Base-by-base conservation (phyloP, 2,113 vertebrate species). In the Dendropsophus ebraccatus region DNA sequence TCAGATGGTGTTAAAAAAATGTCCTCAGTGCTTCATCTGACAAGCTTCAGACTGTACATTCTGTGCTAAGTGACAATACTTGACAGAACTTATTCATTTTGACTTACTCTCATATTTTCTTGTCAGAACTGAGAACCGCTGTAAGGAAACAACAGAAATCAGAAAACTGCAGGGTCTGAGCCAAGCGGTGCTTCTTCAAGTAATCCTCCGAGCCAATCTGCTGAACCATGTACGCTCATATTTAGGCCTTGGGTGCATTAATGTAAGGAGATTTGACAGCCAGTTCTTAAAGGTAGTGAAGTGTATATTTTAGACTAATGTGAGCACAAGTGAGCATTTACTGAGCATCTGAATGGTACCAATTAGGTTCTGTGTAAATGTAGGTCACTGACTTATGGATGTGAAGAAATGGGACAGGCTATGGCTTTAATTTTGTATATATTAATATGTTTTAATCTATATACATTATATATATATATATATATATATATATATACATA, bases 291-390 rank as follows among this genome's bases (percentile, higher is more conserved):
- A 69, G 49, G 81, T 47, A 54, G 4, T 32, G 28, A 69, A 83
- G 81, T 83, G 67, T 30, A 83, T 56, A 83, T 47, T 28, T 73
- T 54, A 70, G 81, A 72, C 10, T 80, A 81, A 62, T 41, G 30
- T 58, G 50, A 78, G 32, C 32, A 37, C 35, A 81, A 81, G 81
- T 23, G 30, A 56, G 45, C 25, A 70, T 83, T 83, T 72, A 45
- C 28, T 23, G 17, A 54, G 52, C 49, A 83, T 83, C 47, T 83
- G 47, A 70, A 72, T 50, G 49, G 41, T 54, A 83, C 65, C 65
- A 73, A 83, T 73, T 83, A 83, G 9, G 58, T 41, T 62, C 37
- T 65, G 23, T 62, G 23, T 23, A 81, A 81, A 81, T 45, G 41
- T 62, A 81, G 58, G 56, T 28, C 50, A 79, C 30, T 52, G 52